Evolutionary conservation across 2,888 invertebrate genomes (phyloP).

Genomic region (Drosophila helvetica): DNA sequence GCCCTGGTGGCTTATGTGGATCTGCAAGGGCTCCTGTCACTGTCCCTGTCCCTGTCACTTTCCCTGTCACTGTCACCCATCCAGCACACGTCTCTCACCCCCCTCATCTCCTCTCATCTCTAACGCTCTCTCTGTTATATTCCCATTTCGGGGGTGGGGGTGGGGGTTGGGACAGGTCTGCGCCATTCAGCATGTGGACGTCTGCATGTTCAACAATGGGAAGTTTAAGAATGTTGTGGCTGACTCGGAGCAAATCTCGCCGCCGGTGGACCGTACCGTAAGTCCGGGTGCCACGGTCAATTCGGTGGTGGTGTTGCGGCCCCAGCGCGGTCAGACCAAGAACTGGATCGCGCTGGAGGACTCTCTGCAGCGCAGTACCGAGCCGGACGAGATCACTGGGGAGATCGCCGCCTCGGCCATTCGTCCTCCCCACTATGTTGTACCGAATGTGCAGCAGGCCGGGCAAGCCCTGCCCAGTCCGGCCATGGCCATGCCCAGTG

Average conservation of each 20-base stretch:
- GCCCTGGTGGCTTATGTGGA: background rate
- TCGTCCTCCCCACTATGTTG: slow-evolving; percentile 81
- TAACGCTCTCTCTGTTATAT: background rate
- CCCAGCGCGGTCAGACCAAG: slow-evolving; percentile 91
- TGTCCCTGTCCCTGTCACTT: no score
- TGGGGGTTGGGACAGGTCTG: slow-evolving; percentile 86
- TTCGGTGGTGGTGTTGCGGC: slow-evolving; percentile 88
- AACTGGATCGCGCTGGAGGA: slow-evolving; percentile 97
- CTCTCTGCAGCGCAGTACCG: slow-evolving; percentile 89
- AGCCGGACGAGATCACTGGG: slow-evolving; percentile 85
- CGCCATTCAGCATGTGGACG: slow-evolving; percentile 95
- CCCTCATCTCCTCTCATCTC: background rate
- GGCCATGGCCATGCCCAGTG: slow-evolving; percentile 58
- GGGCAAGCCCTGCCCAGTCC: slow-evolving; percentile 66
- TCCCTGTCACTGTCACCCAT: no score
- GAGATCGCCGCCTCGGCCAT: slow-evolving; percentile 86
- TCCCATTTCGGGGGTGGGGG: background rate
- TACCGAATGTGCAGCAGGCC: slow-evolving; percentile 61
- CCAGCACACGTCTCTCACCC: background rate
- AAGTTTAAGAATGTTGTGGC: slow-evolving; percentile 97
- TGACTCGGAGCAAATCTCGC: slow-evolving; percentile 85
- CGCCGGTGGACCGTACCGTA: slow-evolving; percentile 83
- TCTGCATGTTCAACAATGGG: slow-evolving; percentile 97
- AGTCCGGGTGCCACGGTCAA: slow-evolving; percentile 87
- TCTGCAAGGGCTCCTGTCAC: background rate